Conservation (phyloP, 1,140 invertebrate species). For the Trachelipus rathkii region DNA sequence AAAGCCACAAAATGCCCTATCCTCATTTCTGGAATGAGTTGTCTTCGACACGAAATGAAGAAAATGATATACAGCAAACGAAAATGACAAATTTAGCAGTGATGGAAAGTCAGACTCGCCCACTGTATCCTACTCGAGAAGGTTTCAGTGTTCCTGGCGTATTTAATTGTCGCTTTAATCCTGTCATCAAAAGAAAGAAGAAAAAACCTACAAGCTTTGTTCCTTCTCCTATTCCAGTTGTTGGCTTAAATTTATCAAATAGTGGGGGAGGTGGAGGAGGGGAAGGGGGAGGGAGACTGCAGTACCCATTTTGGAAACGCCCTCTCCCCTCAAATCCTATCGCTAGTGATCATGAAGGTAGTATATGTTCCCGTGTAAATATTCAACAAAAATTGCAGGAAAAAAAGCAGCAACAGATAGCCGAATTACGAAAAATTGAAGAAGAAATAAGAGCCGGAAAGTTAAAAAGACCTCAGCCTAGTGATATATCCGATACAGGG, state of each 20-base stretch:
- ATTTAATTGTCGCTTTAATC: slow-evolving; percentile 83
- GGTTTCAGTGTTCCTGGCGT: slow-evolving; percentile 66
- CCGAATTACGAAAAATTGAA: slow-evolving; percentile 66
- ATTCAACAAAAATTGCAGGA: slow-evolving; percentile 82
- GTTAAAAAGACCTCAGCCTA: slow-evolving; percentile 57
- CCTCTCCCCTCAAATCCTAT: slow-evolving; percentile 62
- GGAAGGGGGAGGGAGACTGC: slow-evolving; percentile 43
- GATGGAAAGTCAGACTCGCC: slow-evolving; percentile 21
- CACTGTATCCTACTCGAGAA: slow-evolving; percentile 37
- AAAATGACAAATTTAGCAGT: slow-evolving; percentile 28
- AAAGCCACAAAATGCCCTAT: slow-evolving; percentile 43
- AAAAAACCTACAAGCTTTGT: slow-evolving; percentile 84
- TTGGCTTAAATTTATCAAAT: slow-evolving; percentile 39
- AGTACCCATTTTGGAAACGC: slow-evolving; percentile 71
- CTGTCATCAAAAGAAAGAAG: slow-evolving; percentile 71
- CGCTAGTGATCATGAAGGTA: slow-evolving; percentile 67
- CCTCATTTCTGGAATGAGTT: slow-evolving; percentile 45
- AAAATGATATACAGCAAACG: slow-evolving; percentile 20
- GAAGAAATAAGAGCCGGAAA: slow-evolving; percentile 77
- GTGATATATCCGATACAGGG: slow-evolving; percentile 50
- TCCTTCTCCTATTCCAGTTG: slow-evolving; percentile 61
- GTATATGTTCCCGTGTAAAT: slow-evolving; percentile 69
- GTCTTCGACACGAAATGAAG: slow-evolving; percentile 38
- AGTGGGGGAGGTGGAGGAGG: slow-evolving; percentile 23
- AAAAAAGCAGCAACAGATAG: slow-evolving; percentile 80